Evolutionary conservation across 1,140 invertebrate species (phyloP).

Genomic region (Meloidogyne hapla): DNA sequence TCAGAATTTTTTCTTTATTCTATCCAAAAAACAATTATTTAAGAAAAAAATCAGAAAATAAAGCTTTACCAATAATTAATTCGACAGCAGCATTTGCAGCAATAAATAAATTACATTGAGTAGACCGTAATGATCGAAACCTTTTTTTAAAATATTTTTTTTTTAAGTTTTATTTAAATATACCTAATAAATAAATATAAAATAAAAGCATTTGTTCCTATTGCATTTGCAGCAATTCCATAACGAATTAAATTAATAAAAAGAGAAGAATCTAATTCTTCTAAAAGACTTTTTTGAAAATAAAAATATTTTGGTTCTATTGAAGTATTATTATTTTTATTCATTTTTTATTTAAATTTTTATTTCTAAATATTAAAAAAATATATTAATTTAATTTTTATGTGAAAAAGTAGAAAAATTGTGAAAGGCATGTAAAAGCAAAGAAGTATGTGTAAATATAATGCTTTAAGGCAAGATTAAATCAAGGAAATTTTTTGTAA

Average conservation of each 20-base stretch:
- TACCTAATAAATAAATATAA: slow-evolving; percentile 2
- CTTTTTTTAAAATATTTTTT: background rate
- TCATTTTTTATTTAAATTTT: background rate
- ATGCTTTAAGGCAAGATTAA: too few relatives aligned
- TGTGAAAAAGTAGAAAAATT: too few relatives aligned
- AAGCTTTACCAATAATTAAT: slow-evolving; percentile 6
- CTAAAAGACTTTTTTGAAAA: background rate
- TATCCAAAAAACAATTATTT: too few relatives aligned
- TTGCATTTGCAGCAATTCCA: slow-evolving; percentile 1
- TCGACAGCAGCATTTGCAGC: slow-evolving; percentile 13
- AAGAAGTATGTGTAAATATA: too few relatives aligned
- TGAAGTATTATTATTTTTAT: background rate
- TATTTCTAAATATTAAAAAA: too few relatives aligned
- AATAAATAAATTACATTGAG: slow-evolving; percentile 17
- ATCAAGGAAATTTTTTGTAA: too few relatives aligned
- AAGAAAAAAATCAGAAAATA: too few relatives aligned
- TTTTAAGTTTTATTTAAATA: background rate
- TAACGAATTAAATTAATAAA: slow-evolving; percentile 13
- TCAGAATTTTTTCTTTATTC: too few relatives aligned
- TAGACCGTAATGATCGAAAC: background rate
- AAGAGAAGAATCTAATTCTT: slow-evolving; percentile 8
- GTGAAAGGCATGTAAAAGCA: too few relatives aligned
- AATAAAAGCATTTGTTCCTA: slow-evolving; percentile 9
- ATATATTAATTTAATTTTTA: too few relatives aligned
- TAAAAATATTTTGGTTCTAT: background rate